Evolutionary conservation across 1,140 invertebrate genomes (phyloP).

Genomic region (Solen grandis): DNA sequence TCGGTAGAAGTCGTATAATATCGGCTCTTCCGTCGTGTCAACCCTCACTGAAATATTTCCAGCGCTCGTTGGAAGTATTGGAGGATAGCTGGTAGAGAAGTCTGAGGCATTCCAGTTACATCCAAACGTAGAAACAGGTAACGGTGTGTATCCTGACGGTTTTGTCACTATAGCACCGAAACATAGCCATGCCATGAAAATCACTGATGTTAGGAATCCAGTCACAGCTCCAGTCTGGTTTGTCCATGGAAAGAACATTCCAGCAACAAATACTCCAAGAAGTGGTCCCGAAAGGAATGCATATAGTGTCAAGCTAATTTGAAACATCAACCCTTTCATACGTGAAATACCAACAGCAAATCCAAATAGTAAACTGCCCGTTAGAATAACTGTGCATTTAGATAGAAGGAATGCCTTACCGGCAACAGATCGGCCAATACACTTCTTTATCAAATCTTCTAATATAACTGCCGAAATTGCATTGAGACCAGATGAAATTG

Average conservation of each 20-base stretch:
- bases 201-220: slow-evolving; percentile 86
- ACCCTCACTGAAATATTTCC: neutral
- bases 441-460: slow-evolving; percentile 89
- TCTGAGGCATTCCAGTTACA: too few species aligned
- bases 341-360: neutral
- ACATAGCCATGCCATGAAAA: too few species aligned
- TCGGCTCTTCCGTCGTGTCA: slow-evolving; percentile 6
- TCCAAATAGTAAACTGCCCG: neutral
- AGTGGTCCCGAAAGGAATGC: slow-evolving; percentile 77
- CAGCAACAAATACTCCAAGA: too few species aligned
- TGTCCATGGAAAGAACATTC: too few species aligned
- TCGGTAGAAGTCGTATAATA: too few species aligned
- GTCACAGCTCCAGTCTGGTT: slow-evolving; percentile 87
- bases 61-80: neutral
- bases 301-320: slow-evolving; percentile 83
- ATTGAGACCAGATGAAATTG: too few species aligned
- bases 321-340: slow-evolving; percentile 66
- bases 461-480: slow-evolving; percentile 86
- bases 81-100: slow-evolving; percentile 25
- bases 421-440: slow-evolving; percentile 86
- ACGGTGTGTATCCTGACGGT: slow-evolving; percentile 82
- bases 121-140: slow-evolving; percentile 81
- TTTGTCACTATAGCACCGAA: too few species aligned
- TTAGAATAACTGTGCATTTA: slow-evolving; percentile 80
- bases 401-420: slow-evolving; percentile 87